These are phyloP conservation scores for Diplodus puntazzo DNA, from an alignment of 2,797 vertebrate genomes.

Conservation along the genomic window DNA sequence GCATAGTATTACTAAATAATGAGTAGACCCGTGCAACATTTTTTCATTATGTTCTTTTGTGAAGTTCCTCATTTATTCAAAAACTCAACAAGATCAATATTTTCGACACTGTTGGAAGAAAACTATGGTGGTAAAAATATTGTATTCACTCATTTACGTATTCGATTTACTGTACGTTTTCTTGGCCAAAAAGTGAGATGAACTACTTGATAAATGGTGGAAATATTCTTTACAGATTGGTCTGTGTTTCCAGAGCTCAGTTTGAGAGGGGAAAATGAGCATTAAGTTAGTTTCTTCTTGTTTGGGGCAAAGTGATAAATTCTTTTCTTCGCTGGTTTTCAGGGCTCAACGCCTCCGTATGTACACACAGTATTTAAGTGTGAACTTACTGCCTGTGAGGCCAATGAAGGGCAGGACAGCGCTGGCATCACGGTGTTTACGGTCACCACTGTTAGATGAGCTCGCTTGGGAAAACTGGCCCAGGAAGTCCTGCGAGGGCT, in stretches of 20 bases:
- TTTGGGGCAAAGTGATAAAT: conserved; percentile 12
- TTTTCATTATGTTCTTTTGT: no score
- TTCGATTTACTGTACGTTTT: not conserved
- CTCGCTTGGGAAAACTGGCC: conserved; percentile 83
- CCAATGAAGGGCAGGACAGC: conserved; percentile 89
- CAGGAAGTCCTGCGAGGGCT: conserved; percentile 67
- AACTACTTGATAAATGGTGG: not conserved
- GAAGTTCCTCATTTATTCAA: no score
- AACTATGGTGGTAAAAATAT: not conserved
- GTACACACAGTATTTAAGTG: not conserved
- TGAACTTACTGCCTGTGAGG: conserved; percentile 90
- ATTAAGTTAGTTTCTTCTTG: not conserved
- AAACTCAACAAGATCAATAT: no score
- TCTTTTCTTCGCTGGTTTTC: not conserved
- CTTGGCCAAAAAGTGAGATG: not conserved
- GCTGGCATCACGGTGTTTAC: conserved; percentile 80
- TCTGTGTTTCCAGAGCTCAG: not conserved
- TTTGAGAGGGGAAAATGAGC: not conserved
- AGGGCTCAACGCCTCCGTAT: not conserved
- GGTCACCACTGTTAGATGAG: conserved; percentile 77
- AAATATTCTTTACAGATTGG: not conserved
- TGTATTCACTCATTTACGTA: not conserved
- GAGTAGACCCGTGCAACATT: no score
- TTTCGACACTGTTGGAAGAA: not conserved
- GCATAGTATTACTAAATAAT: no score